phyloP scores from a whole-genome alignment of 2,113 vertebrate genomes.

The Oreocharis arfaki region DNA sequence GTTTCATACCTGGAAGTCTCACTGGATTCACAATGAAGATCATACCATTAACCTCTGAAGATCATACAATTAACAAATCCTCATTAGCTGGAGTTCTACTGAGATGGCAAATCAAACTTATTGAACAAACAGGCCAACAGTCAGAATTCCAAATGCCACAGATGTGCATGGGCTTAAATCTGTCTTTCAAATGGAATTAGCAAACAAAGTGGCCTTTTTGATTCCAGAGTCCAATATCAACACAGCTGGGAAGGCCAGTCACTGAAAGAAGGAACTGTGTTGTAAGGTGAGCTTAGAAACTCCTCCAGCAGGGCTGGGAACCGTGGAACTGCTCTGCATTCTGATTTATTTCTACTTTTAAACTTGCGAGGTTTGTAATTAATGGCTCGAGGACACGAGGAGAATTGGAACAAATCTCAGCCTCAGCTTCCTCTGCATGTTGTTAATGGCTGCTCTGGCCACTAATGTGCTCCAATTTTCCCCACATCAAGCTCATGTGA shows the following conservation, averaged over 20 bases:
- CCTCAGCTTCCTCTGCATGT: slow-evolving; percentile 48
- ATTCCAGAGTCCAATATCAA: background rate
- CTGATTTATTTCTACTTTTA: slow-evolving; percentile 28
- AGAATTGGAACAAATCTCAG: slow-evolving; percentile 49
- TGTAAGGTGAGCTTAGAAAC: background rate
- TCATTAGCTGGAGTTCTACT: background rate
- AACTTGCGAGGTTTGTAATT: slow-evolving; percentile 31
- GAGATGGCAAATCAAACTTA: background rate
- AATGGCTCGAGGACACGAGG: slow-evolving; percentile 16
- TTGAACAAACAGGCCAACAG: background rate
- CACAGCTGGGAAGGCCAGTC: background rate
- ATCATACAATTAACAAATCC: background rate
- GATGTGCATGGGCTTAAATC: background rate
- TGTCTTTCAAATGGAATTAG: background rate
- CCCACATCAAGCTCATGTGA: slow-evolving; percentile 54
- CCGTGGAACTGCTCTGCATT: background rate
- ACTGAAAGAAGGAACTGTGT: background rate
- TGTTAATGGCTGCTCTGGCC: slow-evolving; percentile 58
- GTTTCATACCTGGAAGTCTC: background rate
- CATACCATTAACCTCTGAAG: too few species aligned
- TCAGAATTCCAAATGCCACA: background rate
- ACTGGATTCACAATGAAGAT: background rate
- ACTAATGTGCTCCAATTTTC: slow-evolving; percentile 58
- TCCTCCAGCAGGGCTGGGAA: background rate
- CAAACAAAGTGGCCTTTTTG: background rate